phyloP scores from a whole-genome alignment of 2,797 vertebrate genomes.

The Onychomys arenicola region DNA sequence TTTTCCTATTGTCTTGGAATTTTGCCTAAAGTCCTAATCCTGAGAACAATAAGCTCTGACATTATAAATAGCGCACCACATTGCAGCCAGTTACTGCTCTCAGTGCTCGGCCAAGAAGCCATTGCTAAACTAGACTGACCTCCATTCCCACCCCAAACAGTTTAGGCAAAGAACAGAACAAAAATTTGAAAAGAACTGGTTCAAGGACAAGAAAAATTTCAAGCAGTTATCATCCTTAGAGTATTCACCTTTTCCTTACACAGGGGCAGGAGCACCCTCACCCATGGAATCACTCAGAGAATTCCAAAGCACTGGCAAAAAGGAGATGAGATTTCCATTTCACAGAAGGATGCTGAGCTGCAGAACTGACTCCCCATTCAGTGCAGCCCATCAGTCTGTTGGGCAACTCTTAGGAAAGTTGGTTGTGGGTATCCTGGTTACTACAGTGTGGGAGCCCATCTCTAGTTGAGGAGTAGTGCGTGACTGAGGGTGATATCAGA shows the following conservation, averaged over 20 bases:
- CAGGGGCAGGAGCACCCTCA: background rate
- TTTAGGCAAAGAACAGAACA: background rate
- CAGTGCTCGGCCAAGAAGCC: background rate
- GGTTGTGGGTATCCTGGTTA: background rate
- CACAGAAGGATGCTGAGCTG: background rate
- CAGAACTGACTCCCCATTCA: fast-evolving
- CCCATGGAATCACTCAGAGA: background rate
- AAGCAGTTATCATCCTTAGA: background rate
- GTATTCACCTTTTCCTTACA: background rate
- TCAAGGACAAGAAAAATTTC: background rate
- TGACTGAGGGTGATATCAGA: background rate
- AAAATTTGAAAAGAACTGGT: background rate
- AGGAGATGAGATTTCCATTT: background rate
- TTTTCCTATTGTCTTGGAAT: constrained; percentile 16
- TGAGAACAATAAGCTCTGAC: background rate
- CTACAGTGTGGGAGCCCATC: background rate
- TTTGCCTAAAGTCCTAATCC: background rate
- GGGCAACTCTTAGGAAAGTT: background rate
- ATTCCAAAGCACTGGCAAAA: background rate
- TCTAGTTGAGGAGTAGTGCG: background rate
- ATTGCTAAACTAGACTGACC: background rate
- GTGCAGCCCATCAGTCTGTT: background rate
- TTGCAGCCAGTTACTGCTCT: background rate
- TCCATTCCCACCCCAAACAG: fast-evolving
- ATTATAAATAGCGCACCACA: background rate